Evolutionary conservation across 2,888 invertebrate genomes (phyloP), one percentile per base, ranked within the genome.

Genomic region (Lomographa bimaculata): DNA sequence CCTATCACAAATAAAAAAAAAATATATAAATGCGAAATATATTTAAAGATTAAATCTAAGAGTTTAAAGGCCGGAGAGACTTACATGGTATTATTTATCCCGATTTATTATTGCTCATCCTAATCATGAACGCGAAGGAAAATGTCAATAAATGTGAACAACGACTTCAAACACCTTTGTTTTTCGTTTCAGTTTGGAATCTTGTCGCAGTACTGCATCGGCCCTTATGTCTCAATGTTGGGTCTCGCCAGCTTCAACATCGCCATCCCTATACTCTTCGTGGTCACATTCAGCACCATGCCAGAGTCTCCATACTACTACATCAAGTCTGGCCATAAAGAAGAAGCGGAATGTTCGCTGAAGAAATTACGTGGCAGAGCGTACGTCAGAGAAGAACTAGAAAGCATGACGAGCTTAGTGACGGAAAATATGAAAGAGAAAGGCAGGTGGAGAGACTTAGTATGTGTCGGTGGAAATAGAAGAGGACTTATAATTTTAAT

Each of bases 271-370:
- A 74, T 92, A 14, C 55, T 91, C 1, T 90, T 92, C 57, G 80
- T 92, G 6, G 65, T 91, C 1, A 84, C 90, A 1, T 91, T 92
- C 64, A 77, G 90, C 26, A 89, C 90, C 19, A 90, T 93, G 85
- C 93, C 93, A 0, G 94, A 94, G 65, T 92, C 93, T 1, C 94
- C 94, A 0, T 90, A 92, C 56, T 92, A 85, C 60, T 83, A 83
- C 61, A 79, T 92, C 10, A 89, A 90, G 30, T 71, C 76, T 0
- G 89, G 85, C 5, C 76, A 84, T 11, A 73, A 78, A 3, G 90
- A 90, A 16, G 74, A 85, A 39, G 93, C 93, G 0, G 84, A 90
- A 36, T 59, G 74, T 21, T 90, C 92, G 0, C 67, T 94, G 28
- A 83, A 90, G 55, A 90, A 84, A 61, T 79, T 94, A 1, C 76